Conservation (phyloP, 1,140 invertebrate genomes). For the Tetramorium alpestre region DNA sequence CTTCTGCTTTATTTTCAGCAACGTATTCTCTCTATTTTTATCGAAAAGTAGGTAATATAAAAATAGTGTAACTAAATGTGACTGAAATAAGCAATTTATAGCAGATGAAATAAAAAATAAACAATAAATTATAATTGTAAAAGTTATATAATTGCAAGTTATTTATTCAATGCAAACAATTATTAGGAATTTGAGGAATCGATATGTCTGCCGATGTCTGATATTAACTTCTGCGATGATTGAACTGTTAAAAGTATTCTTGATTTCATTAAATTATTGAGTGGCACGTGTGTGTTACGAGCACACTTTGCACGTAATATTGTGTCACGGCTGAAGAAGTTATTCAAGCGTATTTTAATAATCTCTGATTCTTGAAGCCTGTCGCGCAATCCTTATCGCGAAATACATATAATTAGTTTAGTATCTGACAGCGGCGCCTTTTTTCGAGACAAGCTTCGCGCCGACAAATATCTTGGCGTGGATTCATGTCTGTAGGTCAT, state of each 20-base stretch:
- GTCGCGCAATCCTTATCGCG: conserved; percentile 56
- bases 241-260: conserved; percentile 2
- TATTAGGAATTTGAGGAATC: neutral
- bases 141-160: neutral
- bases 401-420: conserved; percentile 62
- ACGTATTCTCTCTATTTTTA: neutral
- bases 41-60: neutral
- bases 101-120: neutral
- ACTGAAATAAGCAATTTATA: neutral
- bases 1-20: neutral
- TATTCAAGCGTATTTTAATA: conserved; percentile 37
- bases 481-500: conserved; percentile 17
- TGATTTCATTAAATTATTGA: conserved; percentile 20
- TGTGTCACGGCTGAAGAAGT: conserved; percentile 27
- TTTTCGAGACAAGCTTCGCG: conserved; percentile 30
- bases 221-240: conserved; percentile 10
- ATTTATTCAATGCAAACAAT: neutral
- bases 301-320: conserved; percentile 5
- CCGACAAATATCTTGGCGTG: neutral
- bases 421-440: conserved; percentile 59
- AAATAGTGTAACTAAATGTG: neutral
- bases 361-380: conserved; percentile 42
- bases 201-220: neutral
- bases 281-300: neutral
- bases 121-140: neutral